These are phyloP conservation scores for Phortica magna DNA, from an alignment of 2,888 invertebrate species.

Conservation along the genomic window DNA sequence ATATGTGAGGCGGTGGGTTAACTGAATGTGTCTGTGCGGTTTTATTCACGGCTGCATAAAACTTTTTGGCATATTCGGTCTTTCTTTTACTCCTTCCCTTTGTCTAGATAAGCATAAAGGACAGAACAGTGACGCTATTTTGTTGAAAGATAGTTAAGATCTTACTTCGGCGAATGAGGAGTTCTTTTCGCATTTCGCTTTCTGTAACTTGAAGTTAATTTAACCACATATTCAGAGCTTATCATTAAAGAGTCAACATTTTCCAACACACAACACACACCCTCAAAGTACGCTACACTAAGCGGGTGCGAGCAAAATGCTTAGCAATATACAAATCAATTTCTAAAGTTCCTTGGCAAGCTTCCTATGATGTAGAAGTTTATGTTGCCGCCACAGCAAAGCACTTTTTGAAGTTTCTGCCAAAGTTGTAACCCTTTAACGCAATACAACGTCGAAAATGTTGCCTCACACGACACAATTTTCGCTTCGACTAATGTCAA, in stretches of 20 bases:
- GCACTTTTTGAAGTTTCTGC: conserved; percentile 65
- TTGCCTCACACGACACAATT: conserved; percentile 23
- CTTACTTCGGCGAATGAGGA: not conserved
- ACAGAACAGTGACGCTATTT: not conserved
- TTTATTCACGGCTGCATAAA: not conserved
- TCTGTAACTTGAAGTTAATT: conserved; percentile 1
- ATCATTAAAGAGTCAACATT: conserved; percentile 28
- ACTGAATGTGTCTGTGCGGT: conserved; percentile 17
- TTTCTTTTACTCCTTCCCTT: not conserved
- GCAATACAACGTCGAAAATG: conserved; percentile 49
- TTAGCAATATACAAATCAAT: conserved; percentile 65
- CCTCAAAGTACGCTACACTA: conserved; percentile 19
- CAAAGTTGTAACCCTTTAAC: conserved; percentile 59
- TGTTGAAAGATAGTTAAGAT: not conserved
- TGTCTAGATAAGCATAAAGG: not conserved
- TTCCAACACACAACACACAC: not conserved
- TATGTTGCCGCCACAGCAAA: conserved; percentile 35
- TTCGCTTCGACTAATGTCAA: conserved; percentile 38
- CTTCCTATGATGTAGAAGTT: not conserved
- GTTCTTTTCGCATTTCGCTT: not conserved
- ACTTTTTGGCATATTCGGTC: not conserved
- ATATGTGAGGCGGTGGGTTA: not conserved
- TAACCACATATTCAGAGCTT: conserved; percentile 12
- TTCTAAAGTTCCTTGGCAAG: conserved; percentile 60
- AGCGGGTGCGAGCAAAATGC: not conserved